A percentile compares a stretch with the other conserved stretches of the same genome.
Evolutionary conservation across 2,113 vertebrate species (phyloP).

Genomic region (Channa maculata): DNA sequence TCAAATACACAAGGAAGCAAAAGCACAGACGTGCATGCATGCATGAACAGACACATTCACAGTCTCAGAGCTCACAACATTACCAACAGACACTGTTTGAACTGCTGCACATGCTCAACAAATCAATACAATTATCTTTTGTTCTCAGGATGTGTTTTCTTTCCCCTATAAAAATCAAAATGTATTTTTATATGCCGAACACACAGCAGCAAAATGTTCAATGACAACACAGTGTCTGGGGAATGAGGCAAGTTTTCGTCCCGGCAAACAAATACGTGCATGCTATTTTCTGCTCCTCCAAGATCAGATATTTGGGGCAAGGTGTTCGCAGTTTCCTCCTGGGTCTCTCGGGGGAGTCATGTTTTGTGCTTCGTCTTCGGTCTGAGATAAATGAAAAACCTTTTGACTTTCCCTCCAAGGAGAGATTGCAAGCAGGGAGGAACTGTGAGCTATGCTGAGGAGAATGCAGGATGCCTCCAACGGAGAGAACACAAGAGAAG

Average conservation of each 20-base stretch:
- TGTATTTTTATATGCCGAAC: conserved; percentile 75
- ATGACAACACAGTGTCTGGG: conserved; percentile 77
- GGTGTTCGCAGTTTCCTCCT: conserved; percentile 80
- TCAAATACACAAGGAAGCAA: conserved; percentile 32
- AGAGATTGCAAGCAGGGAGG: conserved; percentile 66
- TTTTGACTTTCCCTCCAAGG: conserved; percentile 82
- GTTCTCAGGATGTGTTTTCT: conserved; percentile 65
- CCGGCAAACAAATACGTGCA: conserved; percentile 78
- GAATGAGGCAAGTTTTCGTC: conserved; percentile 71
- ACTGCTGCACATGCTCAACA: conserved; percentile 58
- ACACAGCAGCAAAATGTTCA: conserved; percentile 72
- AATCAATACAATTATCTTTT: conserved; percentile 82
- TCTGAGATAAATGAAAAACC: conserved; percentile 83
- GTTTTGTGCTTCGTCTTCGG: conserved; percentile 78
- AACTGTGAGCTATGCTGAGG: conserved; percentile 75
- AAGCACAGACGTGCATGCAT: conserved; percentile 18
- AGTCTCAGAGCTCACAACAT: conserved; percentile 49
- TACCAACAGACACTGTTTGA: conserved; percentile 56
- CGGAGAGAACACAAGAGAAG: conserved; percentile 38
- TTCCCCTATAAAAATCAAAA: conserved; percentile 73
- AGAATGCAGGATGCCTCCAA: conserved; percentile 62
- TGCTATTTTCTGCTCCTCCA: conserved; percentile 81
- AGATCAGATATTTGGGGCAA: conserved; percentile 85
- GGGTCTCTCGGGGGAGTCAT: conserved; percentile 74
- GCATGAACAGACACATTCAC: conserved; percentile 33